These are phyloP conservation scores for Prionailurus viverrinus DNA, from an alignment of 2,113 vertebrate species.

Conservation along the genomic window DNA sequence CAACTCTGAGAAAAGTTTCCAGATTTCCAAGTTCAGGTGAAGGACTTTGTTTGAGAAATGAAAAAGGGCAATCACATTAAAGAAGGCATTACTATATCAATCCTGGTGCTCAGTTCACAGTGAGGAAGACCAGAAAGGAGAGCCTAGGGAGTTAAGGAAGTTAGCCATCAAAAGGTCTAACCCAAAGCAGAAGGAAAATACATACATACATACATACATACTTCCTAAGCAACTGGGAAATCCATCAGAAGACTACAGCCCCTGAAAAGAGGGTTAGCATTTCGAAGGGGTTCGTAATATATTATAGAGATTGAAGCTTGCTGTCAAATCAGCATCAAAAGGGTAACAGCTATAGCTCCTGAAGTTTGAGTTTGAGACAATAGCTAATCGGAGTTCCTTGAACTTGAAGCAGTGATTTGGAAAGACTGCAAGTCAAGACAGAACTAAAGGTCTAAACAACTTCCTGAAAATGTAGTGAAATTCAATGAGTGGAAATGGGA, in stretches of 20 bases:
- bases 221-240: neutral
- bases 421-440: neutral
- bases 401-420: neutral
- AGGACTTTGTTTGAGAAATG: neutral
- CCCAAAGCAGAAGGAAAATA: neutral
- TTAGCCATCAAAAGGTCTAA: neutral
- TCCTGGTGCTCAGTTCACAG: neutral
- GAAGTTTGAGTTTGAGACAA: neutral
- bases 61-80: neutral
- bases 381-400: neutral
- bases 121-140: neutral
- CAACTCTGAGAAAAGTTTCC: neutral
- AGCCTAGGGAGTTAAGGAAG: neutral
- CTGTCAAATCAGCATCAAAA: neutral
- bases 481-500: neutral
- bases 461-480: neutral
- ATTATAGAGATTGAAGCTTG: neutral
- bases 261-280: neutral
- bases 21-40: neutral
- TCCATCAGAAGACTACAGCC: neutral
- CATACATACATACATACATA: neutral
- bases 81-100: neutral
- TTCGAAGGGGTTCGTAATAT: neutral
- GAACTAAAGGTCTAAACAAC: neutral
- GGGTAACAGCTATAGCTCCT: neutral